Base-by-base conservation (phyloP, 2,113 vertebrate species). In the Pomatostomus ruficeps region DNA sequence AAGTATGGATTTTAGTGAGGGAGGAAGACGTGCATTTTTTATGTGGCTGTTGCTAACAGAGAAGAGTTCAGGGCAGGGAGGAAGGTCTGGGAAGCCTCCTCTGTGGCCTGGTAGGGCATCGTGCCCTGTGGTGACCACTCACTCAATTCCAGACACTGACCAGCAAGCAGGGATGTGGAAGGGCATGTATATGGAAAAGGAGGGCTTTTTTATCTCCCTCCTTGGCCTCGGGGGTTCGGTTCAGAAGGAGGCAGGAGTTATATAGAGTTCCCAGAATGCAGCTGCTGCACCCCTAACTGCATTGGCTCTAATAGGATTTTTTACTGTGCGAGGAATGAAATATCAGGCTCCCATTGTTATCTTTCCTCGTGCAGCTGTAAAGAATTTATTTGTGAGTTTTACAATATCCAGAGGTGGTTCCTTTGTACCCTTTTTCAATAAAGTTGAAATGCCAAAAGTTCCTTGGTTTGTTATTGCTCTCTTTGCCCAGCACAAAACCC, bases 321-420 rank as follows among this genome's bases (percentile, higher is more conserved):
- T 96, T 97, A 95, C 91, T 95, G 89, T 77, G 91, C 31, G 33
- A 91, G 89, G 89, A 96, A 94, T 94, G 94, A 97, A 96, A 94
- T 95, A 96, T 67, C 3, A 25, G 93, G 33, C 81, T 82, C 81
- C 85, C 75, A 71, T 90, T 95, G 95, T 92, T 96, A 91, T 93
- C 95, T 95, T 91, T 43, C 91, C 94, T 96, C 71, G 52, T 90
- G 93, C 89, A 91, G 89, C 91, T 91, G 85, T 96, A 96, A 97
- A 94, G 91, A 94, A 93, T 96, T 97, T 97, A 95, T 95, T 93
- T 87, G 87, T 93, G 89, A 86, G 88, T 93, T 96, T 96, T 96
- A 96, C 75, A 96, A 91, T 91, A 88, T 95, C 91, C 95, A 96
- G 93, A 92, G 89, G 93, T 96, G 94, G 75, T 83, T 96, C 88